These are phyloP conservation scores for Andrena chrysosceles DNA, from an alignment of 2,888 invertebrate genomes.

Conservation along the genomic window DNA sequence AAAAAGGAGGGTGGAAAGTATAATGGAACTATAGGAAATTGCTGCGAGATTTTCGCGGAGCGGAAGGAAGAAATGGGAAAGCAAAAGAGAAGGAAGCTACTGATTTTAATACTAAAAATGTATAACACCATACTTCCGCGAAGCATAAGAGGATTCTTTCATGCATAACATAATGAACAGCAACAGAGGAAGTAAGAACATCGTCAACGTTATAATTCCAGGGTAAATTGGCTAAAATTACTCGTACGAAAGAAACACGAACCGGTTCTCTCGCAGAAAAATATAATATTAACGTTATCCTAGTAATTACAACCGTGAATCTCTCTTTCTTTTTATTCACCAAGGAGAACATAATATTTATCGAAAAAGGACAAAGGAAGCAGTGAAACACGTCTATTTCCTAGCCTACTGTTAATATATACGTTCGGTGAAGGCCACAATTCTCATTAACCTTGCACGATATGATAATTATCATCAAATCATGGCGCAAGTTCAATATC, in stretches of 20 bases:
- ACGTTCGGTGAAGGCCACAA: too few relatives aligned
- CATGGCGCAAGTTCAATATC: too few relatives aligned
- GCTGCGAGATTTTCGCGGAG: background rate
- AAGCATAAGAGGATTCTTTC: slow-evolving; percentile 4
- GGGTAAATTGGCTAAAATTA: background rate
- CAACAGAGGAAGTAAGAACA: background rate
- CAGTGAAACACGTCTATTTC: background rate
- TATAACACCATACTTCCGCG: background rate
- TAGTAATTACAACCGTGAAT: too few relatives aligned
- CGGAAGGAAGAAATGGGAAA: background rate
- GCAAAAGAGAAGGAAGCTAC: background rate
- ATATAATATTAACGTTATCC: background rate
- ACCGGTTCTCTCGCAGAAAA: background rate
- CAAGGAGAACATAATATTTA: too few relatives aligned
- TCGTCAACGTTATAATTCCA: background rate
- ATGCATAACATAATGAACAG: background rate
- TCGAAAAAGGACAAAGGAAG: too few relatives aligned
- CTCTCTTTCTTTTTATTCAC: too few relatives aligned
- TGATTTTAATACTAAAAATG: slow-evolving; percentile 1
- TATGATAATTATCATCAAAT: too few relatives aligned
- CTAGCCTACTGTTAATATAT: background rate
- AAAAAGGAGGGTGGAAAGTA: background rate
- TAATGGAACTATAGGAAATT: slow-evolving; percentile 29
- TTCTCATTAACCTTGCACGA: too few relatives aligned
- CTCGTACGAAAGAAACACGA: background rate